Evolutionary conservation across 2,113 vertebrate genomes (phyloP), one percentile per base, ranked within the genome.

Genomic region (Daboia siamensis): DNA sequence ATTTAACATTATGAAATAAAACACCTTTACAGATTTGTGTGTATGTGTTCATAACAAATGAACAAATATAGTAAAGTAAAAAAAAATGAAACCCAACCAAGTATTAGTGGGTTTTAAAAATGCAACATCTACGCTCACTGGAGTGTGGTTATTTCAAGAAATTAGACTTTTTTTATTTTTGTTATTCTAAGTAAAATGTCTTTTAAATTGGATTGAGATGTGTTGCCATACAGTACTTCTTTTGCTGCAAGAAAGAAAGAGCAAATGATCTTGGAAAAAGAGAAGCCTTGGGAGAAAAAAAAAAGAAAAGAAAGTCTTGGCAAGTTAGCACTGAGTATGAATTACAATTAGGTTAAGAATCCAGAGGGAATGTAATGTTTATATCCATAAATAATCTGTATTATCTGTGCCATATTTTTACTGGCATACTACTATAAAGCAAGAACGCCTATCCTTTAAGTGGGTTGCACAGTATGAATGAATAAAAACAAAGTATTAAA

Each of bases 301-400:
- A 51, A 51, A 91, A 94, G 39, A 39, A 87, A 6, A 74, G 93
- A 90, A 51, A 57, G 59, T 95, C 94, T 95, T 92, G 93, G 92
- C 93, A 94, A 93, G 95, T 44, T 89, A 44, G 86, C 91, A 55
- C 92, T 57, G 92, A 94, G 89, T n/a, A 91, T 87, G 92, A 94
- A 95, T 94, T 93, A 94, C 84, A 95, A 92, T 96, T 12, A 52
- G 61, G 90, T 93, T 92, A 51, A 4, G 90, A 85, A 52, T 64
- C n/a, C 90, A 87, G 88, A 48, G 2, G 0, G 20, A 89, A 11
- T 46, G 56, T 48, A 86, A 24, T 26, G 94, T 80, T 8, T 61
- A n/a, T 84, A 33, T 24, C 57, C 26, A 92, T 52, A 86, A 92
- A 88, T 2, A 21, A 10, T 85, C 61, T 4, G 0, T 15, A 59